Conservation (phyloP, 2,888 invertebrate genomes). For the Cylindroiulus punctatus region DNA sequence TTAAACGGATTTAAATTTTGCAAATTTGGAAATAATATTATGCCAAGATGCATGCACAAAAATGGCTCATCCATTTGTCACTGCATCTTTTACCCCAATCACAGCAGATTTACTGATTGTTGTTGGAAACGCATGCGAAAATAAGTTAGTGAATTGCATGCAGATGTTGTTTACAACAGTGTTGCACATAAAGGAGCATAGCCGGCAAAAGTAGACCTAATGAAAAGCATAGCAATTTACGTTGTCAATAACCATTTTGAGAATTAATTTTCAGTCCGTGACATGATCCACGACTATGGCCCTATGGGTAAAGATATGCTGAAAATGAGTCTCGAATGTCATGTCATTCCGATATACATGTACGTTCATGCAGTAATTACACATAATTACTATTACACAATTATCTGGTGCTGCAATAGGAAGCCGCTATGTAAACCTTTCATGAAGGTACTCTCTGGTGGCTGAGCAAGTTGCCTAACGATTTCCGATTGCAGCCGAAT, state of each 20-base stretch:
- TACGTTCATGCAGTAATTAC: too few species aligned
- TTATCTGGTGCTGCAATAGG: background rate
- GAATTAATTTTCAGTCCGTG: background rate
- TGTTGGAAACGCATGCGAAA: too few species aligned
- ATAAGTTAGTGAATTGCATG: background rate
- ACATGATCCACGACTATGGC: background rate
- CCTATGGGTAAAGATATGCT: background rate
- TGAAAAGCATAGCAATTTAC: background rate
- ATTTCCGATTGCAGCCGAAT: background rate
- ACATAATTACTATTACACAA: background rate
- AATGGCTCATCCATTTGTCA: too few species aligned
- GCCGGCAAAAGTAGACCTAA: background rate
- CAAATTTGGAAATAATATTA: too few species aligned
- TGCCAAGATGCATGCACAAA: too few species aligned
- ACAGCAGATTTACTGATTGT: too few species aligned
- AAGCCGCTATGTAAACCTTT: background rate
- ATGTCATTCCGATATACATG: background rate
- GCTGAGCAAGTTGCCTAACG: constrained; percentile 10
- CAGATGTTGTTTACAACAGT: background rate
- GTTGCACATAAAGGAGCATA: background rate
- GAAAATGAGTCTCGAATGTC: background rate
- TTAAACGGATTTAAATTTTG: too few species aligned
- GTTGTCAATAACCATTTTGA: background rate
- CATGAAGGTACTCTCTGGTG: constrained; percentile 2
- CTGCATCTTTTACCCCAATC: too few species aligned